A percentile compares a stretch with the other conserved stretches of the same genome.
Conservation (phyloP, 2,113 vertebrate genomes). For the Ophthalmotilapia sp. region DNA sequence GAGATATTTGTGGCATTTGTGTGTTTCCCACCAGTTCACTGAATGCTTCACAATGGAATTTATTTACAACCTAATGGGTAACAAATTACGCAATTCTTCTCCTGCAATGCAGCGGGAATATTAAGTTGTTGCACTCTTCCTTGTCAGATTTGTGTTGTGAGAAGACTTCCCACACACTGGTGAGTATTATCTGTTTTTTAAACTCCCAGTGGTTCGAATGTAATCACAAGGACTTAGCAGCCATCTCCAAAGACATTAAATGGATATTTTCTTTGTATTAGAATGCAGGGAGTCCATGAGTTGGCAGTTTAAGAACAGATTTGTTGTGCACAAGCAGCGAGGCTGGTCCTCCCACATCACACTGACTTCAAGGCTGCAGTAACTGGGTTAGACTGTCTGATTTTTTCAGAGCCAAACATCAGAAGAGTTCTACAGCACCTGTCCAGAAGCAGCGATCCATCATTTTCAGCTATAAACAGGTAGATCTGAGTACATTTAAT, state of each 20-base stretch:
- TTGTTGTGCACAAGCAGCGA: neutral
- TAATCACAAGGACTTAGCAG: neutral
- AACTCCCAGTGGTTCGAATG: neutral
- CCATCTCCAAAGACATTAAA: neutral
- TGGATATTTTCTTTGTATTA: neutral
- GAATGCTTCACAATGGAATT: neutral
- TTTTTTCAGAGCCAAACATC: neutral
- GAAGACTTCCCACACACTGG: neutral
- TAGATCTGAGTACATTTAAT: neutral
- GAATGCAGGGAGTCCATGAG: neutral
- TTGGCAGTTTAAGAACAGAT: neutral
- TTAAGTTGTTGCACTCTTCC: conserved; percentile 8
- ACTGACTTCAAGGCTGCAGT: neutral
- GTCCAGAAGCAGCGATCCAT: neutral
- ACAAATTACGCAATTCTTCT: conserved; percentile 11
- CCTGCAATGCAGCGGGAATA: conserved; percentile 3
- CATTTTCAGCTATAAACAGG: neutral
- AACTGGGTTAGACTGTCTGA: neutral
- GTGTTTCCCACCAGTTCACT: neutral
- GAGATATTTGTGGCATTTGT: neutral
- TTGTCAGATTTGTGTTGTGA: neutral
- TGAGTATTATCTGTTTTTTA: neutral
- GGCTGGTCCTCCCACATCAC: neutral
- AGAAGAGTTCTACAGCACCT: neutral
- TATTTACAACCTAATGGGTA: conserved; percentile 7